Evolutionary conservation across 1,140 invertebrate species (phyloP).

Genomic region (Meloidogyne chitwoodi): DNA sequence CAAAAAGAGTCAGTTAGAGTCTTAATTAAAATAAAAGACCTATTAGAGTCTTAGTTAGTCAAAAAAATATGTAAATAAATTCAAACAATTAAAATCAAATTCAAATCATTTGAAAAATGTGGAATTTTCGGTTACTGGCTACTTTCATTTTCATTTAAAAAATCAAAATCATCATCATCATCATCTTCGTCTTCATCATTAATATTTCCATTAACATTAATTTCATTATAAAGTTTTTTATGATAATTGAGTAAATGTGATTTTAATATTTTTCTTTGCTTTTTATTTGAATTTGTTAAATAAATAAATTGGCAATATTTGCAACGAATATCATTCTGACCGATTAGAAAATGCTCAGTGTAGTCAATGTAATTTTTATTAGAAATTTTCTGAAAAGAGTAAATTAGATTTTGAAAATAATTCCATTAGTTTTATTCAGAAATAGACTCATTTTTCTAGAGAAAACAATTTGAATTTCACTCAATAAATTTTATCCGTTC

Average conservation of each 20-base stretch:
- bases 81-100: too few species aligned
- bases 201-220: not conserved
- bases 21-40: too few species aligned
- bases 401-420: too few species aligned
- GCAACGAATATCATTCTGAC: not conserved
- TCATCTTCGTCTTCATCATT: not conserved
- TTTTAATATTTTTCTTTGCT: not conserved
- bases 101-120: too few species aligned
- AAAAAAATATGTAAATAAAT: too few species aligned
- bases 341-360: not conserved
- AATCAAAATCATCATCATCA: not conserved
- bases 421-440: too few species aligned
- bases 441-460: too few species aligned
- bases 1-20: too few species aligned
- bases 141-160: too few species aligned
- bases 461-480: not conserved
- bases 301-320: not conserved
- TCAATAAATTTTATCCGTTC: too few species aligned
- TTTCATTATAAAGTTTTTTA: not conserved
- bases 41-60: too few species aligned
- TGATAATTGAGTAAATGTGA: conserved; percentile 4
- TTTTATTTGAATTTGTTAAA: not conserved
- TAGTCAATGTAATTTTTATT: not conserved
- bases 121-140: too few species aligned
- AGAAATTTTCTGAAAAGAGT: not conserved